These are phyloP conservation scores for Rhinopomastus cyanomelas DNA, from an alignment of 2,113 vertebrate species.

Conservation along the genomic window DNA sequence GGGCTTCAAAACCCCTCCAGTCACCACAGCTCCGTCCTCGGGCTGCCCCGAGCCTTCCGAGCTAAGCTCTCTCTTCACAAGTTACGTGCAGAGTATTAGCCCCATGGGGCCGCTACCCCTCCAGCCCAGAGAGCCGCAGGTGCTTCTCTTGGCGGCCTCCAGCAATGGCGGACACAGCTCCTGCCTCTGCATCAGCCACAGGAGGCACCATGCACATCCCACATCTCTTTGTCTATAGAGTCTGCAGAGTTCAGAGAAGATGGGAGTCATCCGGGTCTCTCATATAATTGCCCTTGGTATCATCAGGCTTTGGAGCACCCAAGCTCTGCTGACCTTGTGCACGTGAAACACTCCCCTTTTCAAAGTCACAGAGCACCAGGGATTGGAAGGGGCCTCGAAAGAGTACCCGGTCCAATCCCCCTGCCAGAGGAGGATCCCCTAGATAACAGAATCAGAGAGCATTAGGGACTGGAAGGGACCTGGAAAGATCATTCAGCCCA, in stretches of 20 bases:
- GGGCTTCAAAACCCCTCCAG: background rate
- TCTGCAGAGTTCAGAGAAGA: background rate
- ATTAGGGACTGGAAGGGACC: too few relatives aligned
- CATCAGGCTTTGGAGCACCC: background rate
- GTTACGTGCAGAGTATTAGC: slow-evolving; percentile 21
- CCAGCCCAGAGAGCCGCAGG: background rate
- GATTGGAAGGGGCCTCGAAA: too few relatives aligned
- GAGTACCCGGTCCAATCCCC: too few relatives aligned
- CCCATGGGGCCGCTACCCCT: slow-evolving; percentile 22
- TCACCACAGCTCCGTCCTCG: background rate
- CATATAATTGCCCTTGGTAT: background rate
- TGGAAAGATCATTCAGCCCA: too few relatives aligned
- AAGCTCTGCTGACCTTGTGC: background rate
- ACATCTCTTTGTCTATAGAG: background rate
- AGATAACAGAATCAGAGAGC: too few relatives aligned
- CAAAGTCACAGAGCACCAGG: too few relatives aligned
- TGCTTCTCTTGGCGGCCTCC: background rate
- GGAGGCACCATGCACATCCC: background rate
- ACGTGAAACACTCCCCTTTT: background rate
- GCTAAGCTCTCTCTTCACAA: background rate
- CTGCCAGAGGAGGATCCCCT: too few relatives aligned
- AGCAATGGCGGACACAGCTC: background rate
- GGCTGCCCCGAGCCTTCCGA: slow-evolving; percentile 28
- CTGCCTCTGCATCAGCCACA: background rate
- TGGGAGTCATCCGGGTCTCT: background rate